Evolutionary conservation across 1,140 invertebrate species (phyloP), one percentile per base, ranked within the genome.

Genomic region (Drosophila santomea): DNA sequence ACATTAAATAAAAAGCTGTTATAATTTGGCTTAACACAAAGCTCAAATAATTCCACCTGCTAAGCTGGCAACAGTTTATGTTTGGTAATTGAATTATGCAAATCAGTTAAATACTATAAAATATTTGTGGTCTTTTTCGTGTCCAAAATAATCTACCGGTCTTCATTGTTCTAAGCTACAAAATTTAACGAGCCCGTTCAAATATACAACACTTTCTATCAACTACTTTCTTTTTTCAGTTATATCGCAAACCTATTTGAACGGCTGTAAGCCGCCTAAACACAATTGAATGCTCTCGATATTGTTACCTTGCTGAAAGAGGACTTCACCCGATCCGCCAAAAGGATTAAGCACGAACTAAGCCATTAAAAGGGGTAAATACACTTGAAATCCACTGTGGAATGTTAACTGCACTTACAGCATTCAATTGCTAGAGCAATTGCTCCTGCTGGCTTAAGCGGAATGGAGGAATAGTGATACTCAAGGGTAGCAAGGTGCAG

Each of bases 71-170:
- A 36, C 51, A 41, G 20, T 41, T 58, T 48, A 69, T 38, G 45
- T 48, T 56, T 36, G 43, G 51, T 71, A 71, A 71, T 71, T 71
- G 43, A 71, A 69, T 69, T 54, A 69, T 69, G 66, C 66, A 45
- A 69, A 69, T 38, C 35, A 66, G 47, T 54, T 64, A 1, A 45
- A 23, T 23, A 23, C 6, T 17, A 47, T n/a, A 36, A 51, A 68
- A 51, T 68, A 52, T 68, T 38, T 51, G 38, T 5, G 20, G 17
- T n/a, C 17, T 44, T 15, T 56, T 45, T 45, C 17, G 25, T 36
- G 25, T 67, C 62, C 62, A 67, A 63, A 50, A 50, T 62, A 12
- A 20, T 20, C 25, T 35, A 17, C 12, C n/a, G 43, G 32, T 62
- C 38, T 14, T 14, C 14, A 4, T 14, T 12, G 36, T 38, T 12